phyloP scores from a whole-genome alignment of 2,888 invertebrate genomes.

The Synanthedon tipuliformis region DNA sequence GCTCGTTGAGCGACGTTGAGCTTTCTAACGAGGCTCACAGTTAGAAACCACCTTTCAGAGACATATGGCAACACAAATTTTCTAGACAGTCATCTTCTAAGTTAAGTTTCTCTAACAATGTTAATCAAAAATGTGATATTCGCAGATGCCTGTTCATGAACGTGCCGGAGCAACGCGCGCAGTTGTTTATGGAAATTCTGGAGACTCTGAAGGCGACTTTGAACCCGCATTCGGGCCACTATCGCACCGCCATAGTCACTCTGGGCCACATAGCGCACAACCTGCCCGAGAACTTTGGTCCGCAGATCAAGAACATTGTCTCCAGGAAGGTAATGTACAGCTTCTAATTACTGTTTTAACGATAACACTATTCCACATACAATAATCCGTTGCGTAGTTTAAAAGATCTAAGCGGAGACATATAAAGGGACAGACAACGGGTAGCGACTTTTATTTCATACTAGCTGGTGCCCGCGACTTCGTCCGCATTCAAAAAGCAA shows the following conservation, averaged over 20 bases:
- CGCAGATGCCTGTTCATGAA: conserved; percentile 87
- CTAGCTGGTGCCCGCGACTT: too few relatives aligned
- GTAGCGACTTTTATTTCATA: not conserved
- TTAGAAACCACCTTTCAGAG: too few relatives aligned
- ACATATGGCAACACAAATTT: too few relatives aligned
- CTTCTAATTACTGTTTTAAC: too few relatives aligned
- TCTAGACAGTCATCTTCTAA: too few relatives aligned
- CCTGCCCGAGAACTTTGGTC: conserved; percentile 89
- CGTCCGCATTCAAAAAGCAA: too few relatives aligned
- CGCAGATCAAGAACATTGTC: conserved; percentile 93
- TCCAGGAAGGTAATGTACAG: conserved; percentile 78
- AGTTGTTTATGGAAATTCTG: conserved; percentile 85
- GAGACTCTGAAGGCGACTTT: conserved; percentile 83
- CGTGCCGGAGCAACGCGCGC: conserved; percentile 76
- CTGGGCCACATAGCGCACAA: conserved; percentile 95
- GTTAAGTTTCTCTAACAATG: not conserved
- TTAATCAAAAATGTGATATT: not conserved
- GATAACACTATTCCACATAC: too few relatives aligned
- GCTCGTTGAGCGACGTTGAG: too few relatives aligned
- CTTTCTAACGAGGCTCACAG: too few relatives aligned
- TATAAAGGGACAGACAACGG: too few relatives aligned
- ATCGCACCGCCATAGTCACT: conserved; percentile 93
- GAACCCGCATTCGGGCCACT: conserved; percentile 80
- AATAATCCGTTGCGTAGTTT: too few relatives aligned
- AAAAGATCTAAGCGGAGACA: too few relatives aligned